Evolutionary conservation across 2,797 vertebrate species (phyloP).

Genomic region (Channa striata): DNA sequence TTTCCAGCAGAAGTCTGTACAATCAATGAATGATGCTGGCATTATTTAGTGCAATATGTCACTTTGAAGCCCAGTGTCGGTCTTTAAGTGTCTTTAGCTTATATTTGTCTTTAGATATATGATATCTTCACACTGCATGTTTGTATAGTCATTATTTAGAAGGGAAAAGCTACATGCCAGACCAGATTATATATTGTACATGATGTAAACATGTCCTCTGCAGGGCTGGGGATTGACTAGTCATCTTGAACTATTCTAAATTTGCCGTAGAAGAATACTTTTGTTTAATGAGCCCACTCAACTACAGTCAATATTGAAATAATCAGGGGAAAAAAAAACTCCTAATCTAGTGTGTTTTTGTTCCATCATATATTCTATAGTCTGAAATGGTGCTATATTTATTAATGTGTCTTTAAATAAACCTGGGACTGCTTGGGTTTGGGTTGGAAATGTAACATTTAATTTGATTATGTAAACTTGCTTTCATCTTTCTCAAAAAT

Average conservation of each 20-base stretch:
- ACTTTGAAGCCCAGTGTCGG: slow-evolving; percentile 23
- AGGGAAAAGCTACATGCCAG: slow-evolving; percentile 19
- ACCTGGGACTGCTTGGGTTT: slow-evolving; percentile 46
- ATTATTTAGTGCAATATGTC: slow-evolving; percentile 46
- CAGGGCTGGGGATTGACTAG: slow-evolving; percentile 30
- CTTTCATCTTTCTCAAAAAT: neutral
- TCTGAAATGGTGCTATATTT: slow-evolving; percentile 80
- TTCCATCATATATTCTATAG: slow-evolving; percentile 30
- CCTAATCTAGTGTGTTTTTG: slow-evolving; percentile 16
- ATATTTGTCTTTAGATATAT: too few relatives aligned
- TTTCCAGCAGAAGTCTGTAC: slow-evolving; percentile 39
- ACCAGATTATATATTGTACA: slow-evolving; percentile 28
- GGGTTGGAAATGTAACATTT: neutral
- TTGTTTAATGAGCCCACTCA: slow-evolving; percentile 38
- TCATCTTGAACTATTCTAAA: slow-evolving; percentile 2
- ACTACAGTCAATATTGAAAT: slow-evolving; percentile 9
- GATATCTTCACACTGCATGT: slow-evolving; percentile 62
- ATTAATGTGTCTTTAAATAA: slow-evolving; percentile 73
- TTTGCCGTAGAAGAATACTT: neutral
- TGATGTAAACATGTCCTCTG: slow-evolving; percentile 36
- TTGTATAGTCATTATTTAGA: slow-evolving; percentile 47
- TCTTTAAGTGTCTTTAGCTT: slow-evolving; percentile 40
- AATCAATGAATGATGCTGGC: slow-evolving; percentile 29
- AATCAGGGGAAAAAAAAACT: slow-evolving; percentile 15
- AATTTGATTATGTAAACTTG: neutral